A percentile compares a stretch with the other conserved stretches of the same genome.
Conservation (phyloP, 30 jellyfish, hydroid and myxozoan species). For the Turritopsis rubra region DNA sequence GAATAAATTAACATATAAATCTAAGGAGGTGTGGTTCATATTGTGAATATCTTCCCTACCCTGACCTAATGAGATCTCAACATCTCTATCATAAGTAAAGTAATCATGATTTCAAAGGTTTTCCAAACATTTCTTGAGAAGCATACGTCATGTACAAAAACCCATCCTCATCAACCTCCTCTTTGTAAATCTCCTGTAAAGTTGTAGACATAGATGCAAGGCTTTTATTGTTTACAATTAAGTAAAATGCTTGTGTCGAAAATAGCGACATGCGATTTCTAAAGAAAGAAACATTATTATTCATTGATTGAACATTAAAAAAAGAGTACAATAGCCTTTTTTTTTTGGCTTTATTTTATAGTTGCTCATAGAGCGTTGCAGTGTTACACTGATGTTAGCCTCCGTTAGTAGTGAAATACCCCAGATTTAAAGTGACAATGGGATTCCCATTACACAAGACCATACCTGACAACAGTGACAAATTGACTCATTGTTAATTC, state of each 20-base stretch:
- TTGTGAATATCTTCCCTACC: too few species aligned
- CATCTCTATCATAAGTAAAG: too few species aligned
- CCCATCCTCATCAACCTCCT: slow-evolving; percentile 98
- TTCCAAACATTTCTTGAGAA: slow-evolving; percentile 98
- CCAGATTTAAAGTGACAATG: not conserved
- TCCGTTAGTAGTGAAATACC: too few species aligned
- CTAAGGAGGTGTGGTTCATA: too few species aligned
- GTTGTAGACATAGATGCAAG: slow-evolving; percentile 98
- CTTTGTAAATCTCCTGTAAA: slow-evolving; percentile 92
- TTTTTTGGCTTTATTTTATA: too few species aligned
- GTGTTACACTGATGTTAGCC: too few species aligned
- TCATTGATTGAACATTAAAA: too few species aligned
- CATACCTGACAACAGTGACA: slow-evolving; percentile 88
- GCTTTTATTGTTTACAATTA: slow-evolving; percentile 93
- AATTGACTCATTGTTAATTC: slow-evolving; percentile 98
- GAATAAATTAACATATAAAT: too few species aligned
- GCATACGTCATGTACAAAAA: slow-evolving; percentile 97
- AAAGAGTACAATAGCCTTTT: too few species aligned
- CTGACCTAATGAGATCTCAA: too few species aligned
- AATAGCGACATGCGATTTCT: slow-evolving; percentile 98
- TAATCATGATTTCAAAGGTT: too few species aligned
- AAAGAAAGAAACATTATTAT: not conserved
- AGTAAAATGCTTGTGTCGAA: slow-evolving; percentile 94
- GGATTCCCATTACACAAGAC: not conserved
- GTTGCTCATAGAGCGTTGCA: too few species aligned